These are phyloP conservation scores for Lasioglossum vierecki DNA, from an alignment of 2,888 invertebrate genomes.

Conservation along the genomic window DNA sequence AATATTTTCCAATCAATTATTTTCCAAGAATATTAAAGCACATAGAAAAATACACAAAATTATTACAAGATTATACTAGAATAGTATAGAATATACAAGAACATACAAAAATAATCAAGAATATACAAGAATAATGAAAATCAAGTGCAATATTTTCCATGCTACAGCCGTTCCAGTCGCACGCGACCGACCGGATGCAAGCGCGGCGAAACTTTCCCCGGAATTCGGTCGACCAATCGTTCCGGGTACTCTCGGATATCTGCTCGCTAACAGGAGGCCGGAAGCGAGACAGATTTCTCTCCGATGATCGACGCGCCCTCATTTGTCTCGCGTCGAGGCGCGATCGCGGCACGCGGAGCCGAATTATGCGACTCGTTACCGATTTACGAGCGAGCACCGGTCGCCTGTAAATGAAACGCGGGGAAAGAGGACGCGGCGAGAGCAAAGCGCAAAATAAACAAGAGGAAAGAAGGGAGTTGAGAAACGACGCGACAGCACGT, in stretches of 20 bases:
- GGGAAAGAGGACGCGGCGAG: constrained; percentile 11
- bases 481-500: neutral
- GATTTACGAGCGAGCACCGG: constrained; percentile 55
- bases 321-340: constrained; percentile 21
- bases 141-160: neutral
- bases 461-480: neutral
- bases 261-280: neutral
- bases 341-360: constrained; percentile 23
- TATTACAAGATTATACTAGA: too few species aligned
- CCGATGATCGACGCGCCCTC: neutral
- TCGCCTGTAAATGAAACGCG: constrained; percentile 25
- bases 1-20: neutral
- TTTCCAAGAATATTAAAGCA: too few species aligned
- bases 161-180: neutral
- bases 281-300: neutral
- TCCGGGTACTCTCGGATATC: neutral
- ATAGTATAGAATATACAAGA: too few species aligned
- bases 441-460: neutral
- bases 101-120: too few species aligned
- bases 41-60: too few species aligned
- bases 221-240: neutral
- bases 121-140: too few species aligned
- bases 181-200: neutral
- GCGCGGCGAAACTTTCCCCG: neutral
- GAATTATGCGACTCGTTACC: constrained; percentile 42